Evolutionary conservation across 1,140 invertebrate genomes (phyloP).

Genomic region (Cyphomyrmex costatus): DNA sequence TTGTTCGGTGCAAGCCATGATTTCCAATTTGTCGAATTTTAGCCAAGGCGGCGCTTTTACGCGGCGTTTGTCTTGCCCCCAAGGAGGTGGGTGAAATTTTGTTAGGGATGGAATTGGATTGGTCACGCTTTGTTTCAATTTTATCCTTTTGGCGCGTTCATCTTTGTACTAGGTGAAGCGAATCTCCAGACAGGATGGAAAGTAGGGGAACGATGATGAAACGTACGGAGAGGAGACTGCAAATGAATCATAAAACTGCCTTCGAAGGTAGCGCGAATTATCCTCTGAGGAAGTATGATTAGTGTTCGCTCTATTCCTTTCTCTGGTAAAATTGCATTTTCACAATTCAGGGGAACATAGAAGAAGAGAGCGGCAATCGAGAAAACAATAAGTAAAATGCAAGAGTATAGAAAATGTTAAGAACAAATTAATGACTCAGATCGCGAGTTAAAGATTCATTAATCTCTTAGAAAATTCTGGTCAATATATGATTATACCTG

Average conservation of each 20-base stretch:
- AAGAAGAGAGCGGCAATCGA: neutral
- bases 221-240: neutral
- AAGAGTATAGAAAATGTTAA: neutral
- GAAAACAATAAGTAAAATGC: neutral
- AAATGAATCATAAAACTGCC: slow-evolving; percentile 43
- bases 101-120: slow-evolving; percentile 41
- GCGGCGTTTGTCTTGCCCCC: slow-evolving; percentile 35
- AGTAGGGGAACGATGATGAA: neutral
- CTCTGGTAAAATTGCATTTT: slow-evolving; percentile 1
- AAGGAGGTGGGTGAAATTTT: slow-evolving; percentile 28
- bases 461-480: neutral
- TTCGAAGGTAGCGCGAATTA: neutral
- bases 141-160: slow-evolving; percentile 26
- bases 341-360: neutral
- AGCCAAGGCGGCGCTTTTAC: slow-evolving; percentile 1
- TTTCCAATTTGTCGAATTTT: slow-evolving; percentile 59
- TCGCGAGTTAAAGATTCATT: neutral
- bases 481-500: neutral
- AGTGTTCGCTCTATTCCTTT: neutral
- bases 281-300: slow-evolving; percentile 15
- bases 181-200: neutral
- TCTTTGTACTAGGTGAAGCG: neutral
- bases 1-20: slow-evolving; percentile 16
- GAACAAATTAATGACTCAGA: slow-evolving; percentile 1
- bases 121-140: slow-evolving; percentile 60